Evolutionary conservation across 2,888 invertebrate species (phyloP).

Genomic region (Chaetoderma sp.): DNA sequence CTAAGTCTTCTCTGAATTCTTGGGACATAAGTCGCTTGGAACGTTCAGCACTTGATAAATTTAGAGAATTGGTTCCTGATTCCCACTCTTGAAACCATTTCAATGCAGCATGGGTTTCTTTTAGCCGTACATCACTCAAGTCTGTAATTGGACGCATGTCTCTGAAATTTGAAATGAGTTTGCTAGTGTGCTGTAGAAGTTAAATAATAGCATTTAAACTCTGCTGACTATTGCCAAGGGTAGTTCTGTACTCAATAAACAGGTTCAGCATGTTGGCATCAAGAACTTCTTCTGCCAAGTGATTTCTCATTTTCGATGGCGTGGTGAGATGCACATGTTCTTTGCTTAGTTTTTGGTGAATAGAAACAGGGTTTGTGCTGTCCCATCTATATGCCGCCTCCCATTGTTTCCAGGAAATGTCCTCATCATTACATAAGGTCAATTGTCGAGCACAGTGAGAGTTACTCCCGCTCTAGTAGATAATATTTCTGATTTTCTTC

Average conservation of each 20-base stretch:
- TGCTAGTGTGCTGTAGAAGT: conserved; percentile 19
- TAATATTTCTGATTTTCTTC: conserved; percentile 36
- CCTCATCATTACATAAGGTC: conserved; percentile 8
- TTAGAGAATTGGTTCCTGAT: background rate
- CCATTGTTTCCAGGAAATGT: conserved; percentile 34
- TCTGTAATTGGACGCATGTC: conserved; percentile 21
- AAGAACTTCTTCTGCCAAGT: conserved; percentile 33
- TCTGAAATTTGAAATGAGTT: conserved; percentile 17
- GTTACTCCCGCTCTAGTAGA: conserved; percentile 27
- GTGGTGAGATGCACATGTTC: conserved; percentile 31
- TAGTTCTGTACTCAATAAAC: conserved; percentile 25
- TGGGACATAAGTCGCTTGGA: background rate
- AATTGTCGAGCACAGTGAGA: conserved; percentile 4
- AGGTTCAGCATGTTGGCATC: conserved; percentile 33
- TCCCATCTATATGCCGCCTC: conserved; percentile 30
- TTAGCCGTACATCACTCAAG: conserved; percentile 20
- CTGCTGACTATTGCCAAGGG: conserved; percentile 17
- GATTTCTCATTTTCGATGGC: conserved; percentile 36
- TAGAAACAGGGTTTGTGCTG: conserved; percentile 25
- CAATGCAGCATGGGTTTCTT: conserved; percentile 6
- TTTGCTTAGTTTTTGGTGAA: conserved; percentile 29
- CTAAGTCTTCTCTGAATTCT: background rate
- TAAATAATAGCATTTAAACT: conserved; percentile 27
- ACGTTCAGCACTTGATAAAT: background rate
- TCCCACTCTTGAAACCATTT: conserved; percentile 32